Evolutionary conservation across 2,797 vertebrate genomes (phyloP), one percentile per base, ranked within the genome.

Genomic region (Gymnoscopelus braueri): DNA sequence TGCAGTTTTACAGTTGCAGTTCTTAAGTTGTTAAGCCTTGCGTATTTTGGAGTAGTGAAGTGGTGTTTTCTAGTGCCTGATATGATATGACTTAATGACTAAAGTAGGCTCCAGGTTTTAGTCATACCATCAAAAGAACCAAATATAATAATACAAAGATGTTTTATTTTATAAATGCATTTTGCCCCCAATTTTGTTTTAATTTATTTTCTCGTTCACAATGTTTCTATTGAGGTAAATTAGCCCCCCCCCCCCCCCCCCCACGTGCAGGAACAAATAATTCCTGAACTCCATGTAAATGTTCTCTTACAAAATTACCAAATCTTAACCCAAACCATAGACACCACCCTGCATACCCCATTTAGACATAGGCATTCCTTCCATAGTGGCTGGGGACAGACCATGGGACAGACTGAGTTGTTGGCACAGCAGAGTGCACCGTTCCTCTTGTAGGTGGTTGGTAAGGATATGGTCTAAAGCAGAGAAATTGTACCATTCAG

Each of bases 351-450:
- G 53, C 3, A 19, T 3, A 15, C 19, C n/a, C 19, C n/a, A 10
- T 59, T 91, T 78, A 93, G 60, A 94, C 93, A 0, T 93, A 94
- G 0, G 81, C 89, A 6, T 92, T 93, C 54, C 84, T 83, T 24
- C 78, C 84, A 2, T 93, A 93, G 66, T 93, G 83, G 68, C 77
- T 91, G 0, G 83, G 82, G 3, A 14, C 72, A 5, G 55, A 9
- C 23, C 83, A 80, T 29, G 83, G 82, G 4, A 13, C 71, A 5
- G 55, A 9, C 23, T 84, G 82, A 35, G 92, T 87, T 1, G 53
- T 60, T 12, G 13, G 54, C 44, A 66, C 72, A 12, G 70, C 65
- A 0, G 84, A 84, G 62, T 78, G 72, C 24, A 79, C 53, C 0
- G 54, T 79, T 80, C 75, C 80, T 78, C 86, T 87, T 69, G 78